Evolutionary conservation across 2,797 vertebrate genomes (phyloP), one percentile per base, ranked within the genome.

Genomic region (Margarornis squamiger): DNA sequence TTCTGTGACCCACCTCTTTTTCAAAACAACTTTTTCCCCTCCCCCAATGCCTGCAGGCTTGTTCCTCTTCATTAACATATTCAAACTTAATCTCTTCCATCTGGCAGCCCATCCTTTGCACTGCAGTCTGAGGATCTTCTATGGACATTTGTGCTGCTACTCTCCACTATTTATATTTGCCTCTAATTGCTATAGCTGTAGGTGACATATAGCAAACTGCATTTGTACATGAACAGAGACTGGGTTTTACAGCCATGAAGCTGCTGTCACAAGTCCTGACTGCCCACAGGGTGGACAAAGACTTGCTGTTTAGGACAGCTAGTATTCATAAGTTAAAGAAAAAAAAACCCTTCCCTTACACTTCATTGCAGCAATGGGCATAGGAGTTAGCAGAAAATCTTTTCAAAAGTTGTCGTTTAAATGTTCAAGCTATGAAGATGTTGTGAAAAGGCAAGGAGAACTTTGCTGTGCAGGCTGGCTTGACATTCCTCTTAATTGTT

Each of bases 1-100:
- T 92, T 80, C 49, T 86, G 54, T 81, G 92, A 81, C 84, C 84
- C 78, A 75, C 38, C 71, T 89, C 86, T 91, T 90, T 85, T 88
- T 62, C 70, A 72, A 86, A 81, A 75, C 61, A 87, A 81, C 54
- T 86, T 87, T 74, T 88, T 29, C 55, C 78, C 75, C 61, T 92
- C 88, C 75, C 80, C 58, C 82, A 66, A 58, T 94, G 90, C 94
- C 95, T 88, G 41, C 76, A 85, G 91, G 90, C 88, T 92, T 86
- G 30, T 91, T 95, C 41, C 52, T 89, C 89, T 89, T 90, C 86
- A 49, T 90, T 94, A 94, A 80, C 58, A 77, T 83, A 86, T 89
- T 94, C 75, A 4, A 86, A 96, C 78, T 92, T 97, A 97, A 96
- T 96, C 76, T 92, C 70, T 96, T 92, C 92, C 95, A 95, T 96